Evolutionary conservation across 2,113 vertebrate species (phyloP), one percentile per base, ranked within the genome.

Genomic region (Xenus cinereus): DNA sequence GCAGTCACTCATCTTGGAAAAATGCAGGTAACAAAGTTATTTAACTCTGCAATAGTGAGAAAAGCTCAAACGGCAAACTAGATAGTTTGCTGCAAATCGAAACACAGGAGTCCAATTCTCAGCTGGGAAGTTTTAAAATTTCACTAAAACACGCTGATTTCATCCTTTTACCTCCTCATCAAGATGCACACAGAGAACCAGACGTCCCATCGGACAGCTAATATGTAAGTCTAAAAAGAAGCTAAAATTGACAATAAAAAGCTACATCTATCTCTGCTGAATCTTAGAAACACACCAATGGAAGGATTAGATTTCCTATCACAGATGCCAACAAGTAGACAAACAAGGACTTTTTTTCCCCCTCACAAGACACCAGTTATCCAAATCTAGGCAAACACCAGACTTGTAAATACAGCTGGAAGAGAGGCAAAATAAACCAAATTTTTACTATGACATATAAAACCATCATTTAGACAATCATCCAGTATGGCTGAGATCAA

Each of bases 371-470:
- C 81, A 90, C 72, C 60, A 79, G 92, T 93, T 96, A 97, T 84
- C 86, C 85, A 96, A 96, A 91, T 53, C 53, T 74, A 90, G 95
- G 93, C 83, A 96, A 97, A 97, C 53, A 75, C 35, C 80, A 91
- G 53, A 80, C 43, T 91, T 93, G 72, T 66, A 96, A 96, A 87
- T 93, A 94, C 90, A 94, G 79, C 92, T 97, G 96, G 79, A 39
- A 71, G 2, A 90, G 53, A 80, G 37, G 59, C 35, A 95, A 96
- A 96, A 93, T 94, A 94, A 97, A 89, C 46, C 30, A 77, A 63
- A 85, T 51, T 63, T 93, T 95, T 91, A 87, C 90, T 87, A n/a
- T 69, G 59, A 80, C 69, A 87, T 66, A 94, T 66, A 94, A 81
- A 97, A 32, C 59, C 81, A 74, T 79, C 10, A 64, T 90, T 96